phyloP scores from a whole-genome alignment of 1,140 invertebrate species.

The Wasmannia auropunctata region DNA sequence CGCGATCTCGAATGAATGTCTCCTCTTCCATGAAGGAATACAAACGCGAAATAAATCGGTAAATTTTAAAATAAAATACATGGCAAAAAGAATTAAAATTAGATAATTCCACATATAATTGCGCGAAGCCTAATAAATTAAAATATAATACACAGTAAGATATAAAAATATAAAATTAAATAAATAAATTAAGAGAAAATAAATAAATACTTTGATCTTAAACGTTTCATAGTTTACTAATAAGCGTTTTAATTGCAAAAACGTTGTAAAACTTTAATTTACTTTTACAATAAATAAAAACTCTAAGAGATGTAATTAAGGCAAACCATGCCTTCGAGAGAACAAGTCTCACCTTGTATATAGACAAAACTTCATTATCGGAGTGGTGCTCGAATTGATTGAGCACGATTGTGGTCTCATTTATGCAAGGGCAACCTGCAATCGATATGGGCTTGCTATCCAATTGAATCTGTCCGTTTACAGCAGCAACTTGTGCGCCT shows the following conservation, averaged over 20 bases:
- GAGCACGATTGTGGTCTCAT: constrained; percentile 67
- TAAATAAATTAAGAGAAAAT: background rate
- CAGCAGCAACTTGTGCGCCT: constrained; percentile 88
- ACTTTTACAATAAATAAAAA: background rate
- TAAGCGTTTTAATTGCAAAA: background rate
- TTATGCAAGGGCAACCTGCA: constrained; percentile 83
- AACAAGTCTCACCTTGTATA: constrained; percentile 75
- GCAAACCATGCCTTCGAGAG: background rate
- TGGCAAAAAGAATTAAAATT: background rate
- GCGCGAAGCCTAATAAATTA: too few relatives aligned
- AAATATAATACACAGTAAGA: too few relatives aligned
- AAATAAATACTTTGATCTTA: background rate
- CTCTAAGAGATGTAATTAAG: background rate
- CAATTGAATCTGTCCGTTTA: constrained; percentile 83
- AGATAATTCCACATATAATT: background rate
- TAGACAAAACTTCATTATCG: constrained; percentile 55
- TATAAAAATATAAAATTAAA: background rate
- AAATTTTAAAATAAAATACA: background rate
- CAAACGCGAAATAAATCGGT: background rate
- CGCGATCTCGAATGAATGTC: background rate
- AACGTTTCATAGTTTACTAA: background rate
- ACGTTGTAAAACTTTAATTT: background rate
- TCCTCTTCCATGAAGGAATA: background rate
- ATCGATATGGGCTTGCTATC: constrained; percentile 83
- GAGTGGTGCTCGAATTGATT: background rate